Evolutionary conservation across 2,113 vertebrate genomes (phyloP), one percentile per base, ranked within the genome.

Genomic region (Paracyprichromis sp.): DNA sequence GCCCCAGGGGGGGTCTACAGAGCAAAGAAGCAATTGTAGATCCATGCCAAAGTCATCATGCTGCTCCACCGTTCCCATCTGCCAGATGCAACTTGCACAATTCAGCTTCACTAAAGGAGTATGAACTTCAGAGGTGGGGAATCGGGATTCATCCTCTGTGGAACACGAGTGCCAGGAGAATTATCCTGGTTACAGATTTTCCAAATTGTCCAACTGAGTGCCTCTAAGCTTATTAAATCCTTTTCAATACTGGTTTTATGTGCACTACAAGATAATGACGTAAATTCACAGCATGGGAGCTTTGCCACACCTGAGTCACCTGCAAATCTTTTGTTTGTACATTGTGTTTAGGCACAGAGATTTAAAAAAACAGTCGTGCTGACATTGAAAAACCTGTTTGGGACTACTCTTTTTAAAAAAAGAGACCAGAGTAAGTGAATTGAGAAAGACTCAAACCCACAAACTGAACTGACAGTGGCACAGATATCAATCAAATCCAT

Each of bases 1-100:
- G 16, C 17, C 3, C 17, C 73, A 34, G 45, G 26, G 0, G 0
- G 45, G 45, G 26, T 34, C 26, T 52, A 47, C 45, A 12, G 45
- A 52, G 71, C 71, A 50, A 47, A 78, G 24, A 63, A 61, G 36
- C 69, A 47, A 19, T 14, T 1, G 38, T 26, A 78, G 54, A 50
- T 66, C 59, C 61, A 71, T 56, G 24, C 24, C 38, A n/a, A 43
- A 59, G 53, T 54, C 52, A 26, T 29, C 66, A 0, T 69, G 9
- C 9, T 52, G n/a, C 45, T 52, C 36, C 21, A 59, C 19, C 8
- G 3, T 26, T 16, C 50, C 63, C n/a, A 73, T 71, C 31, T 40
- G 29, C 57, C 45, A 53, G 45, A 86, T 66, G 21, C 21, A 36
- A 8, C 80, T 61, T 54, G 4, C 66, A 36, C 81, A 34, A 54